phyloP scores from a whole-genome alignment of 2,888 invertebrate genomes.

The Trichogramma dendrolimi region DNA sequence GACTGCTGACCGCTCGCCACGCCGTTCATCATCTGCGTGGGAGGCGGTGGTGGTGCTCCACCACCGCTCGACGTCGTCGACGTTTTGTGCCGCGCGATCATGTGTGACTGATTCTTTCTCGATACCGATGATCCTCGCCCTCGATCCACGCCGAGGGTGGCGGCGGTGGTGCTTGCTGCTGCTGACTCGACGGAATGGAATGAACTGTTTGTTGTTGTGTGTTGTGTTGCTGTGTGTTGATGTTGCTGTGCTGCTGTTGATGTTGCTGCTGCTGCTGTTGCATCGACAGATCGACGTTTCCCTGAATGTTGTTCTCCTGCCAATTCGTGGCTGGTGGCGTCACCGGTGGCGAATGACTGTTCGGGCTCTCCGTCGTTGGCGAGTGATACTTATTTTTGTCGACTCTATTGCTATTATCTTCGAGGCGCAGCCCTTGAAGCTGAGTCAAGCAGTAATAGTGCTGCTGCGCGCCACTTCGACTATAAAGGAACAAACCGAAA shows the following conservation, averaged over 20 bases:
- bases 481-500: background rate
- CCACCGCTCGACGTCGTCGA: slow-evolving; percentile 43
- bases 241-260: slow-evolving; percentile 30
- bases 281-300: background rate
- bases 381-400: slow-evolving; percentile 50
- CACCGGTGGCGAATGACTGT: slow-evolving; percentile 58
- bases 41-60: slow-evolving; percentile 30
- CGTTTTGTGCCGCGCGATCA: slow-evolving; percentile 44
- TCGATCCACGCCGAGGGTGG: slow-evolving; percentile 38
- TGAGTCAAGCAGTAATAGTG: slow-evolving; percentile 52
- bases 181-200: slow-evolving; percentile 51
- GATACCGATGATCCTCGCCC: slow-evolving; percentile 32
- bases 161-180: slow-evolving; percentile 35
- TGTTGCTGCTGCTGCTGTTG: slow-evolving; percentile 34
- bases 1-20: too few relatives aligned
- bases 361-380: slow-evolving; percentile 53
- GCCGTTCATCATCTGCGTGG: slow-evolving; percentile 27
- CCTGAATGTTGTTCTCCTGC: slow-evolving; percentile 38
- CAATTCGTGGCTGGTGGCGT: slow-evolving; percentile 57
- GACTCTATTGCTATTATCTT: slow-evolving; percentile 50
- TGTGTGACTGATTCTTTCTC: slow-evolving; percentile 43
- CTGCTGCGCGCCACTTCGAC: slow-evolving; percentile 29
- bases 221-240: slow-evolving; percentile 35
- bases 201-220: slow-evolving; percentile 41
- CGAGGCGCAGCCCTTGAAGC: slow-evolving; percentile 54